Evolutionary conservation across 1,140 invertebrate species (phyloP), one percentile per base, ranked within the genome.

Genomic region (Melitaea cinxia): DNA sequence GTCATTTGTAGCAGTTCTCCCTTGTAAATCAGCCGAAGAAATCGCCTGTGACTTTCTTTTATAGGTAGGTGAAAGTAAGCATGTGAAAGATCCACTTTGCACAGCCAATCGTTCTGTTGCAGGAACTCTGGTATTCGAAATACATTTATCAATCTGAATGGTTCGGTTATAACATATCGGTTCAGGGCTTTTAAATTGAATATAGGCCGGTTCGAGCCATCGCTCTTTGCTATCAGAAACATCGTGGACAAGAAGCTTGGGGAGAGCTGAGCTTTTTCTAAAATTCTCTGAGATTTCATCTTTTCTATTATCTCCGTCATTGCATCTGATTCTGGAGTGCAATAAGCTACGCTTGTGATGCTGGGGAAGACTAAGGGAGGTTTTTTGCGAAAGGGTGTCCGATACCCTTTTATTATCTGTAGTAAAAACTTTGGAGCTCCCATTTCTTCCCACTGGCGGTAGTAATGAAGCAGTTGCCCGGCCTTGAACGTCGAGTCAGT

Each of bases 201-300:
- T 26, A 85, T 82, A 0, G 75, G 76, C 0, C 63, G 33, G n/a
- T 35, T 6, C 0, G 72, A 64, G 0, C 65, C 55, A 55, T 69
- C 57, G 52, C 49, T 59, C 35, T 77, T 77, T 19, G 65, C 63
- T 0, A 75, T 60, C 4, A 85, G 58, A 42, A 84, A 85, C 63
- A 84, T 74, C 33, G 62, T 57, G 9, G 80, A 87, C 9, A 85
- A 26, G 39, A 87, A 84, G 35, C 77, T 80, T 52, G 72, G 65
- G 0, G 68, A 49, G 15, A 12, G 0, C 10, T n/a, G 26, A 0
- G 37, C 66, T 7, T 28, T n/a, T n/a, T 72, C 50, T 52, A 70
- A 23, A 10, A 73, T 57, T 0, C 54, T 21, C 30, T 69, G 56
- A 2, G 28, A n/a, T 35, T 53, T 61, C 68, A 73, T 65, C 14